These are phyloP conservation scores for Drosophila pallidifrons DNA, from an alignment of 1,140 invertebrate species.

Conservation along the genomic window DNA sequence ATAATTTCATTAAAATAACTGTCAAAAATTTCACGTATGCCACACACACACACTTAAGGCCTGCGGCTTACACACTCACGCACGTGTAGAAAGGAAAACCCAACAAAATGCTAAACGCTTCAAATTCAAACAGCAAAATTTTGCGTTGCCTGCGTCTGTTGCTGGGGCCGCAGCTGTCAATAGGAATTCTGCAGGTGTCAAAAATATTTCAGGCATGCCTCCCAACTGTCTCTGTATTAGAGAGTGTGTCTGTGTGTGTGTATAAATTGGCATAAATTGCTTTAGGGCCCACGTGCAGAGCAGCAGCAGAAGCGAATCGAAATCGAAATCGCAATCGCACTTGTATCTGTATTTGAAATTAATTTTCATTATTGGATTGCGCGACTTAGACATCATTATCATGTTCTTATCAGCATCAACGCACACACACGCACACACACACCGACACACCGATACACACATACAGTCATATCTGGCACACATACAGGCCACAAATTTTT, in stretches of 20 bases:
- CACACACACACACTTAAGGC: constrained; percentile 32
- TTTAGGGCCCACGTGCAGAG: constrained; percentile 21
- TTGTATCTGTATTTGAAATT: constrained; percentile 61
- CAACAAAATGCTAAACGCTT: constrained; percentile 50
- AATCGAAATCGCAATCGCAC: constrained; percentile 51
- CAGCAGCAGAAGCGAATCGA: constrained; percentile 23
- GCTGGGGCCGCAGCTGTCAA: constrained; percentile 67
- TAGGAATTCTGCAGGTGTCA: constrained; percentile 81
- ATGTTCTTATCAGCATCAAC: constrained; percentile 67
- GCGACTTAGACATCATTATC: constrained; percentile 80
- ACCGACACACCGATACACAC: not conserved
- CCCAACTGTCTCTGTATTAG: constrained; percentile 47
- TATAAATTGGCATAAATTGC: constrained; percentile 48
- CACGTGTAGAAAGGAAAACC: constrained; percentile 19
- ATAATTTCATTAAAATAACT: constrained; percentile 84
- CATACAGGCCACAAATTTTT: constrained; percentile 31
- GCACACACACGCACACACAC: constrained; percentile 30
- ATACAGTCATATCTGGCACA: constrained; percentile 1
- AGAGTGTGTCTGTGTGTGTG: constrained; percentile 7
- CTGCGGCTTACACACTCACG: constrained; percentile 9
- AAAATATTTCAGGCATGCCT: constrained; percentile 77
- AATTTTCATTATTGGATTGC: constrained; percentile 82
- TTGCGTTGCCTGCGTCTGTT: constrained; percentile 9
- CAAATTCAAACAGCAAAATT: constrained; percentile 69
- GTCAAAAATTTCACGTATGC: constrained; percentile 79